Base-by-base conservation (phyloP, 64 coral and sea anemone genomes). In the Montipora foliosa region DNA sequence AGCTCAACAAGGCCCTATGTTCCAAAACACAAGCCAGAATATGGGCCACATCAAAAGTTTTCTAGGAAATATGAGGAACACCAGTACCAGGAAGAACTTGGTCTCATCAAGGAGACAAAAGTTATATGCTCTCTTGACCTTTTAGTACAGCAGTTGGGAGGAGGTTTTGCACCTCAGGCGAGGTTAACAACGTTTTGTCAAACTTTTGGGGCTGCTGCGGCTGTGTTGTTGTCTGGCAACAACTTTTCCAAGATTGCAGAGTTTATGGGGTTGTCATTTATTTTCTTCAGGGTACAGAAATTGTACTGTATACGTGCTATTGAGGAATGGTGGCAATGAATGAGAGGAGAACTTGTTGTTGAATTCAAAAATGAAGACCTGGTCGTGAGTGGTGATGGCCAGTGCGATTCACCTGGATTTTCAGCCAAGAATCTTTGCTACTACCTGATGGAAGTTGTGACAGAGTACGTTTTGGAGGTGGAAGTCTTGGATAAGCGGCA, bases 211-310 rank as follows among this genome's bases (percentile, higher is more conserved):
- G 20, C 81, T 3, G 79, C 79, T 74, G 67, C 80, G 2, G 67
- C 90, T 49, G 48, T 75, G 10, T 58, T 92, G 2, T 74, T 73
- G 21, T 74, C 90, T 68, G 90, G 80, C 12, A 92, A 92, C 71
- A 92, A 84, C 72, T 92, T 83, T 92, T 72, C 90, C 48, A 84
- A 92, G 57, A 49, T 24, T 92, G 79, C 89, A 52, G 83, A 91
- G 68, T 74, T 49, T 47, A 29, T 92, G 24, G 59, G 21, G 50
- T 74, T 92, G 16, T 49, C 64, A 44, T 92, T 92, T 60, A 83
- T 84, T 55, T 24, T 92, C 20, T 79, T 57, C 3, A 82, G 75
- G 69, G 81, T 74, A 15, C 90, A 92, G 79, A 82, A 61, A 84
- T 68, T 73, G 24, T n/a, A n/a, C n/a, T n/a, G n/a, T n/a, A n/a